phyloP scores from a whole-genome alignment of 2,888 invertebrate genomes.

The Altica lythri region DNA sequence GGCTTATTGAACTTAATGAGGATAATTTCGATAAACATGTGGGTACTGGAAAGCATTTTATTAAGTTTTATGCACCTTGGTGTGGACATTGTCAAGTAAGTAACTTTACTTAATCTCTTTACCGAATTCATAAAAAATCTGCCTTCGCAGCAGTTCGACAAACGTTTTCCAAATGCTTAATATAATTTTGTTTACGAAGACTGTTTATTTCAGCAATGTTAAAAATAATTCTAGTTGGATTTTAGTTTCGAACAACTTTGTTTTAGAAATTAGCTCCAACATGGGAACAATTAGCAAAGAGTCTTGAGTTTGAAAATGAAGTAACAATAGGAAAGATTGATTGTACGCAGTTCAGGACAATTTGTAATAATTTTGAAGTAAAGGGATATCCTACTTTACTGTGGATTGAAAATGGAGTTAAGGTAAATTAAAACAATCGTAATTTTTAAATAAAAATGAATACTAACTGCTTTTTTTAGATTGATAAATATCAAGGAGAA shows the following conservation, averaged over 20 bases:
- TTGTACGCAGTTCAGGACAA: constrained; percentile 75
- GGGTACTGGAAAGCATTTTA: constrained; percentile 77
- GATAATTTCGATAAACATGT: constrained; percentile 76
- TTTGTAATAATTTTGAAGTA: constrained; percentile 80
- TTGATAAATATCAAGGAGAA: constrained; percentile 75
- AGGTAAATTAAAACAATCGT: constrained; percentile 58
- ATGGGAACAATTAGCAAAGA: constrained; percentile 81
- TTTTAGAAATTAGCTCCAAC: constrained; percentile 75
- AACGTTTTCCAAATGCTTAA: too few relatives aligned
- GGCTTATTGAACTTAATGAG: constrained; percentile 74
- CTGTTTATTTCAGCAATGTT: too few relatives aligned
- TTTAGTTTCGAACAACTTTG: too few relatives aligned
- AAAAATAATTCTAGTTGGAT: too few relatives aligned
- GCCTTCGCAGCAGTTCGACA: too few relatives aligned
- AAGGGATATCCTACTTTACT: constrained; percentile 86
- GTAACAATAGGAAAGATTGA: constrained; percentile 83
- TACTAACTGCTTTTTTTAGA: constrained; percentile 54
- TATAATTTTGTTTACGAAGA: too few relatives aligned
- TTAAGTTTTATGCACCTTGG: constrained; percentile 94
- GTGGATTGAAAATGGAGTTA: constrained; percentile 87
- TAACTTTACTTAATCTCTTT: too few relatives aligned
- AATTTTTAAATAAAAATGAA: neutral
- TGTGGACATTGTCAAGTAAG: constrained; percentile 84
- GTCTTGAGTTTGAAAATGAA: constrained; percentile 67
- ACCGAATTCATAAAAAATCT: too few relatives aligned